Evolutionary conservation across 2,888 invertebrate genomes (phyloP).

Genomic region (Meteorus colon): DNA sequence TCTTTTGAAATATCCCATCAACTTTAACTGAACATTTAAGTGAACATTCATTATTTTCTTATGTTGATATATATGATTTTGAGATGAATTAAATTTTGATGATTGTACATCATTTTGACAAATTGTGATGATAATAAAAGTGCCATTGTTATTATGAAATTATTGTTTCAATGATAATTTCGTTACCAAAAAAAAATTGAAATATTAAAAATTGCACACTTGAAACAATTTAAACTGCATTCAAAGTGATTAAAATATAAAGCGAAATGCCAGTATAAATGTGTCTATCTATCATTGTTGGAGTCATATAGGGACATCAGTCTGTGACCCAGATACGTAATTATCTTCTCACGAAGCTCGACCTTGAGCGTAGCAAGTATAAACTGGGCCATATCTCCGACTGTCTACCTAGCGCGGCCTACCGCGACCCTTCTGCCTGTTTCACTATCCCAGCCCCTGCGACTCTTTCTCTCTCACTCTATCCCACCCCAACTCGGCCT

Average conservation of each 20-base stretch:
- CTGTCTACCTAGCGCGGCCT: conserved; percentile 59
- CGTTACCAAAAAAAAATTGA: too few species aligned
- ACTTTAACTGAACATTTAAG: too few species aligned
- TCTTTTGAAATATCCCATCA: too few species aligned
- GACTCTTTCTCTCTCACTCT: neutral
- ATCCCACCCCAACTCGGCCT: conserved; percentile 20
- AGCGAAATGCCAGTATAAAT: neutral
- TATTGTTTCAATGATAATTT: too few species aligned
- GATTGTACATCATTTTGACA: too few species aligned
- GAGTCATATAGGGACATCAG: conserved; percentile 49
- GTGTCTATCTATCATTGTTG: neutral
- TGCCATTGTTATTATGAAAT: too few species aligned
- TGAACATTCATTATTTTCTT: too few species aligned
- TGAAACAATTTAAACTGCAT: neutral
- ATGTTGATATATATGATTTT: too few species aligned
- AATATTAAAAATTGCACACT: too few species aligned
- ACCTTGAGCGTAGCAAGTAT: conserved; percentile 65
- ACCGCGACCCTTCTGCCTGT: conserved; percentile 55
- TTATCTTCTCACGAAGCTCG: conserved; percentile 66
- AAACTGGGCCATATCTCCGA: conserved; percentile 68
- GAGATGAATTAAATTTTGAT: too few species aligned
- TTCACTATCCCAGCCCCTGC: conserved; percentile 43
- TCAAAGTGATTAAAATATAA: conserved; percentile 10
- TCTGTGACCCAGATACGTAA: conserved; percentile 67
- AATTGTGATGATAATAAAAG: too few species aligned